Evolutionary conservation across 1,140 invertebrate genomes (phyloP).

Genomic region (Drosophila virilis): DNA sequence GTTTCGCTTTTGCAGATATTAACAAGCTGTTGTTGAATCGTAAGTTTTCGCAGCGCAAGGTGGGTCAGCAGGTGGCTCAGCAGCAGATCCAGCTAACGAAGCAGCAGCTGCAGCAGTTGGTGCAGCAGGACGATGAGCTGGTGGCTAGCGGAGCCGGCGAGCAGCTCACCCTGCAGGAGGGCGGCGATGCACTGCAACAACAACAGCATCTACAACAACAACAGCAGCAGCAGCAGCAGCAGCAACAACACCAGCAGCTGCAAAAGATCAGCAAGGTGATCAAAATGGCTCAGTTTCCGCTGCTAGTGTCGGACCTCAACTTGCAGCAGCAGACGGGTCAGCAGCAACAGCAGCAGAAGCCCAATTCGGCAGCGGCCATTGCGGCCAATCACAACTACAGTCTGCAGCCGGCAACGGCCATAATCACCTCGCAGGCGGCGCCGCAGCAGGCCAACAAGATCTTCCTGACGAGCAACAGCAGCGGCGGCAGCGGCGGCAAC

Average conservation of each 20-base stretch:
- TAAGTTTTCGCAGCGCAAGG: conserved; percentile 77
- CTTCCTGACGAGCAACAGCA: conserved; percentile 75
- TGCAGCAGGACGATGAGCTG: conserved; percentile 67
- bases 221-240: conserved; percentile 56
- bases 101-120: conserved; percentile 72
- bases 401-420: conserved; percentile 74
- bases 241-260: conserved; percentile 48
- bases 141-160: conserved; percentile 56
- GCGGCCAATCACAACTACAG: conserved; percentile 83
- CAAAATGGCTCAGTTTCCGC: conserved; percentile 76
- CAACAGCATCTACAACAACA: conserved; percentile 61
- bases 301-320: conserved; percentile 77
- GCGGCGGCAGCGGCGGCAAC: conserved; percentile 58
- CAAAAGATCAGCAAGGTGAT: conserved; percentile 79
- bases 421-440: conserved; percentile 70
- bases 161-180: conserved; percentile 51
- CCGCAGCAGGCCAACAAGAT: conserved; percentile 78
- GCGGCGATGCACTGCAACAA: conserved; percentile 46
- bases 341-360: conserved; percentile 68
- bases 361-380: conserved; percentile 72
- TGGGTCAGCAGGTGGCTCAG: conserved; percentile 60
- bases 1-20: conserved; percentile 60
- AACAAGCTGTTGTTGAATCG: conserved; percentile 78
- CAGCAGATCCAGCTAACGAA: conserved; percentile 76
- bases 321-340: conserved; percentile 56